These are phyloP conservation scores for Casuarius casuarius DNA, from an alignment of 2,113 vertebrate species.

Conservation along the genomic window DNA sequence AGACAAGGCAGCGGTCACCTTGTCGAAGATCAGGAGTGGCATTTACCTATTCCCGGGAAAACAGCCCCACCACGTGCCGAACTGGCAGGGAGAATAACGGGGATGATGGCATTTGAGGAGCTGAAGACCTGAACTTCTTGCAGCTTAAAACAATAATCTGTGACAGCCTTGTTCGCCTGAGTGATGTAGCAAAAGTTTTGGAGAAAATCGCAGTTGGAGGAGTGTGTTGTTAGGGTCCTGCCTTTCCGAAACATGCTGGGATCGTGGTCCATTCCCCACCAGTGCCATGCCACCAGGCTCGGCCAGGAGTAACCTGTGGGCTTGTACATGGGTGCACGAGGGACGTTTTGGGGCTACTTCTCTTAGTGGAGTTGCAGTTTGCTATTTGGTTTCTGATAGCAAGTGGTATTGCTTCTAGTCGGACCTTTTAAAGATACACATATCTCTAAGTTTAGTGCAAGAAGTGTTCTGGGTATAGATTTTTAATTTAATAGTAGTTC, in stretches of 20 bases:
- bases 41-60: background rate
- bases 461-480: background rate
- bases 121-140: background rate
- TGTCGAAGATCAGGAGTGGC: background rate
- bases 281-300: no score
- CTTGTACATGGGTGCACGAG: no score
- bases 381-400: background rate
- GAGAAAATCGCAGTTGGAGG: background rate
- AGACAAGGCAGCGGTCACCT: accelerated
- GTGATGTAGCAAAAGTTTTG: background rate
- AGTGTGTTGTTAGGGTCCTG: background rate
- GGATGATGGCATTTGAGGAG: background rate
- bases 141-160: background rate
- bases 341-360: background rate
- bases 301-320: no score
- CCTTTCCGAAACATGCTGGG: background rate
- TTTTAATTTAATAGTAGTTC: background rate
- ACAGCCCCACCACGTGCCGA: background rate
- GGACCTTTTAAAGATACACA: accelerated
- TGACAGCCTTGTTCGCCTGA: background rate
- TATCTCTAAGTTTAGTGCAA: background rate
- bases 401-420: background rate
- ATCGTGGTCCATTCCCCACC: background rate
- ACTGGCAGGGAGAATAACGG: background rate
- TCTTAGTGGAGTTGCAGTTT: background rate